phyloP scores from a whole-genome alignment of 2,888 invertebrate species.

The Autographa pulchrina region DNA sequence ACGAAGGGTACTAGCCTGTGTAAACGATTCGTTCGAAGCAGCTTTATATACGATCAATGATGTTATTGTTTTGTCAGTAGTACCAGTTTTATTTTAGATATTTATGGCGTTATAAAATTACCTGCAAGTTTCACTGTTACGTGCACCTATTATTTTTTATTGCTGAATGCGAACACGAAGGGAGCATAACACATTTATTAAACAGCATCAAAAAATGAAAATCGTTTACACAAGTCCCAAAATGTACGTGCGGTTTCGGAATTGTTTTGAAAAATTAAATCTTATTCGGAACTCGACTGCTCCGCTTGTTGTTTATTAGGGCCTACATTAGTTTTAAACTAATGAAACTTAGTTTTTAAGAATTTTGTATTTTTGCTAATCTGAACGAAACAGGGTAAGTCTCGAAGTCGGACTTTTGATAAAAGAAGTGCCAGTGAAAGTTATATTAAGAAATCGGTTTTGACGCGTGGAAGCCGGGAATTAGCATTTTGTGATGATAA shows the following conservation, averaged over 20 bases:
- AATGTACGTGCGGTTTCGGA: background rate
- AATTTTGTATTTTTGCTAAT: conserved; percentile 7
- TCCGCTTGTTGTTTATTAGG: conserved; percentile 5
- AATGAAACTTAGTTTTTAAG: conserved; percentile 6
- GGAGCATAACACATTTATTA: no score
- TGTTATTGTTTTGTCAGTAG: no score
- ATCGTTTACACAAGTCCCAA: background rate
- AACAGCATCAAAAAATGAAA: no score
- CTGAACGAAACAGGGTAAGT: conserved; percentile 7
- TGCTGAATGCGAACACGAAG: background rate
- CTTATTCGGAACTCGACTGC: background rate
- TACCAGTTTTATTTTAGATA: no score
- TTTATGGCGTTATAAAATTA: no score
- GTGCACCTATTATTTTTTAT: no score
- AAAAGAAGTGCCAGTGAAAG: background rate
- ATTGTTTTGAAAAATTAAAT: background rate
- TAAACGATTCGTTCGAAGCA: background rate
- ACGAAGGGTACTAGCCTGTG: conserved; percentile 17
- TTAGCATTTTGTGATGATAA: background rate
- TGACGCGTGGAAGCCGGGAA: background rate
- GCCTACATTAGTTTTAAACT: conserved; percentile 5
- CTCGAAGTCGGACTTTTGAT: background rate
- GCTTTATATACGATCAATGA: background rate
- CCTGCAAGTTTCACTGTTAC: no score
- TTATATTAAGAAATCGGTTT: background rate